phyloP scores from a whole-genome alignment of 1,140 invertebrate species.

The Drosophila orosa region DNA sequence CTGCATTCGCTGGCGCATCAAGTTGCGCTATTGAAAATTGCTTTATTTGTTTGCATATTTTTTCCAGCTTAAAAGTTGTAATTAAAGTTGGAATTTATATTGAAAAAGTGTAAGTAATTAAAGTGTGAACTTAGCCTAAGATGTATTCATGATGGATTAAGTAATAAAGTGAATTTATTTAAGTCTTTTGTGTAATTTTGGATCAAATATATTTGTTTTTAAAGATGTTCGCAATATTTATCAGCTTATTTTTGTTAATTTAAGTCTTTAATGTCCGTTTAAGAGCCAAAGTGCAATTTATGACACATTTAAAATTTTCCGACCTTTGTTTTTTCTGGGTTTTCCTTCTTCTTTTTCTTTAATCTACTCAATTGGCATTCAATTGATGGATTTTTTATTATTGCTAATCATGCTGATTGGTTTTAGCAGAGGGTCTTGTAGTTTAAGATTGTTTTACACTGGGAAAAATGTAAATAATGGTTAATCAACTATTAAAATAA shows the following conservation, averaged over 20 bases:
- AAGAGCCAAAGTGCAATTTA: not conserved
- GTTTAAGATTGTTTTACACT: not conserved
- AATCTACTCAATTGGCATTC: conserved; percentile 51
- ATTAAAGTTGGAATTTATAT: conserved; percentile 3
- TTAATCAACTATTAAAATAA: not conserved
- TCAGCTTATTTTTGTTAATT: not conserved
- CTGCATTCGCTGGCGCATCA: conserved; percentile 37
- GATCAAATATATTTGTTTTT: not conserved
- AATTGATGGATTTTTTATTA: conserved; percentile 43
- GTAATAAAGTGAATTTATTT: not conserved
- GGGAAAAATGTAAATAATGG: not conserved
- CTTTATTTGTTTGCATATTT: conserved; percentile 1
- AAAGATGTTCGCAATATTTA: not conserved
- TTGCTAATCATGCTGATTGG: conserved; percentile 44
- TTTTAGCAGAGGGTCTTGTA: conserved; percentile 3
- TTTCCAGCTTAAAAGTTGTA: not conserved
- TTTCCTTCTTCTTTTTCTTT: not conserved
- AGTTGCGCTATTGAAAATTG: conserved; percentile 18
- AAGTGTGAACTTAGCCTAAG: not conserved
- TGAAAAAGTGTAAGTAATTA: not conserved
- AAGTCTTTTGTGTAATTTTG: not conserved
- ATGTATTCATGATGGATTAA: not conserved
- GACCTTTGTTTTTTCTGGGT: conserved; percentile 7
- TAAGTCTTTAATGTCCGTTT: not conserved
- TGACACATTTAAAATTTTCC: not conserved